Base-by-base conservation (phyloP, 2,888 invertebrate species). In the Melikaiella ostensackeni region DNA sequence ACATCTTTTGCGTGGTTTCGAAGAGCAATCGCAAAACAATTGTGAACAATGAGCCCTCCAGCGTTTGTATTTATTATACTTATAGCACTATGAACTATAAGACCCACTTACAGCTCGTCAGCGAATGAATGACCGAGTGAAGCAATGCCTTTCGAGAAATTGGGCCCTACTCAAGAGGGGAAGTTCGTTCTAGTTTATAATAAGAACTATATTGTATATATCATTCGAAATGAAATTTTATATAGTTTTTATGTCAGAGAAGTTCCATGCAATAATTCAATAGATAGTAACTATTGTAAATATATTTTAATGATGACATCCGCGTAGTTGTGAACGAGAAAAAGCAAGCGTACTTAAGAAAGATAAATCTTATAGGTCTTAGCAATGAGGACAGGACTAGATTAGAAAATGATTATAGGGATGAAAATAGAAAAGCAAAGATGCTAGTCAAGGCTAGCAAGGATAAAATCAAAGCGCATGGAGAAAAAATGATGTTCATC, bases 41-140 rank as follows among this genome's bases (percentile, higher is more conserved):
- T 83, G 83, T 61, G 82, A 75, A 88, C 88, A 89, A 88, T 88
- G 82, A 86, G 81, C 81, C 83, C 85, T 85, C 81, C 83, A 86
- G 81, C 85, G 83, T 87, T 86, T 87, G 86, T 88, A 87, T 86
- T 88, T 88, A 87, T 87, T 86, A 86, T 87, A 87, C 86, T 87
- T 87, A 84, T 84, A 82, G 82, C 82, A 83, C 87, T 82, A 84
- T 82, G 83, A 80, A 83, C 84, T 82, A 79, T 77, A 78, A 79
- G 79, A 75, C 80, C 76, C 81, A 78, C 80, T 79, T 77, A 81
- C 79, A 75, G 81, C 80, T 80, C 50, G 50, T 75, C 73, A 78
- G 62, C 78, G 79, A 78, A 77, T 70, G 30, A 70, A 70, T 70
- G 27, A 33, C 4, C 50, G 27, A 30, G 30, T 50, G 59, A 27